phyloP scores from a whole-genome alignment of 2,888 invertebrate genomes.

The Sepiola atlantica region DNA sequence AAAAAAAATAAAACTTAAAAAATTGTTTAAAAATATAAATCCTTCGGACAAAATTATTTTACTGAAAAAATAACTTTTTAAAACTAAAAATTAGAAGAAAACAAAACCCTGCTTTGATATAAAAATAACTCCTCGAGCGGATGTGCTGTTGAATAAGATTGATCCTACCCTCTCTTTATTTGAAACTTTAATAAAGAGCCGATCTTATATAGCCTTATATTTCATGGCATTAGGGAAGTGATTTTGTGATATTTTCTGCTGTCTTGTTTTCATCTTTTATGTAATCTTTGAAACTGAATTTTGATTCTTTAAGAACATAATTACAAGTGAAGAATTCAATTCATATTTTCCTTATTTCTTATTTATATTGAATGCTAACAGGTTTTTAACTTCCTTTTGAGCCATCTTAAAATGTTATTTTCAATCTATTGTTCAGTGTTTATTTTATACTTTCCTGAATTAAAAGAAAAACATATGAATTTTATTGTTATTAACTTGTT shows the following conservation, averaged over 20 bases:
- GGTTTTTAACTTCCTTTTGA: neutral
- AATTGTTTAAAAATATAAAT: too few relatives aligned
- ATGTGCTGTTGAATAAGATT: neutral
- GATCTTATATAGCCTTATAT: neutral
- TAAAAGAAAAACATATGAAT: neutral
- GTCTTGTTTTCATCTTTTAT: neutral
- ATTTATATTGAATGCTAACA: neutral
- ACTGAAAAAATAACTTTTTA: neutral
- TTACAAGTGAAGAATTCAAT: neutral
- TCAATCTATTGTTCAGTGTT: neutral
- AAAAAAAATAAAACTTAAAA: too few relatives aligned
- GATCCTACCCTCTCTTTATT: neutral
- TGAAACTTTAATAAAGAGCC: neutral
- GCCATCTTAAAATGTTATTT: neutral
- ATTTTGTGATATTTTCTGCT: neutral
- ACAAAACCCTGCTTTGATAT: neutral
- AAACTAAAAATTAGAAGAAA: neutral
- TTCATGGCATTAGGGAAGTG: neutral
- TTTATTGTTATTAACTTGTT: neutral
- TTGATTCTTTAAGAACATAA: neutral
- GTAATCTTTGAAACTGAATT: neutral
- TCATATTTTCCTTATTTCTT: neutral
- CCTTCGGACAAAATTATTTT: too few relatives aligned
- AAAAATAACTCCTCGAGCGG: neutral
- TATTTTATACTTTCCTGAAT: neutral